Conservation (phyloP, 2,113 vertebrate species). For the Actenoides lindsayi region DNA sequence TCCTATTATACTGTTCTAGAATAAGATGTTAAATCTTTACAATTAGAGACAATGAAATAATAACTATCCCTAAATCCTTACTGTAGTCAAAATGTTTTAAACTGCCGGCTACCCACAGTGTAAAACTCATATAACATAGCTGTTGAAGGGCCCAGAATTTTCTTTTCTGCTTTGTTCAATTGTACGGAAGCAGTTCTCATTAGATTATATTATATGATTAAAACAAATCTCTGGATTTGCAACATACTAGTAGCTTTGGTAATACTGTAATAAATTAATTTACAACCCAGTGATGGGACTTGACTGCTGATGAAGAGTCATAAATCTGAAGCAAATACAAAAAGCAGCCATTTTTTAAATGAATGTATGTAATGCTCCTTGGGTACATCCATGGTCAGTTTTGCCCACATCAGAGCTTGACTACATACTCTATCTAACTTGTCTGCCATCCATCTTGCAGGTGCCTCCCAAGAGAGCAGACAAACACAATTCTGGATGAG, state of each 20-base stretch:
- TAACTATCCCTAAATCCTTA: background rate
- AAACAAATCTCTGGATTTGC: constrained; percentile 1
- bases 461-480: background rate
- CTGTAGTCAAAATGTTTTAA: background rate
- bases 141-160: background rate
- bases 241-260: background rate
- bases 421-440: background rate
- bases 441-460: background rate
- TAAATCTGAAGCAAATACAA: background rate
- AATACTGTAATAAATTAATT: background rate
- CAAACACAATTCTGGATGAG: background rate
- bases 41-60: constrained; percentile 6
- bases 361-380: background rate
- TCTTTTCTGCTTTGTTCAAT: background rate
- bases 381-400: background rate
- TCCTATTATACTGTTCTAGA: constrained; percentile 20
- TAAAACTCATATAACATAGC: background rate
- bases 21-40: constrained; percentile 24
- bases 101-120: background rate
- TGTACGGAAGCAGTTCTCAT: background rate
- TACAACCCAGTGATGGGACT: background rate
- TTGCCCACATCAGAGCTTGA: background rate
- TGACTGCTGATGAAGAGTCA: background rate
- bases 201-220: background rate
- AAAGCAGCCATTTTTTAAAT: background rate